Base-by-base conservation (phyloP, 1,140 invertebrate species). In the Polypedilum pembai region DNA sequence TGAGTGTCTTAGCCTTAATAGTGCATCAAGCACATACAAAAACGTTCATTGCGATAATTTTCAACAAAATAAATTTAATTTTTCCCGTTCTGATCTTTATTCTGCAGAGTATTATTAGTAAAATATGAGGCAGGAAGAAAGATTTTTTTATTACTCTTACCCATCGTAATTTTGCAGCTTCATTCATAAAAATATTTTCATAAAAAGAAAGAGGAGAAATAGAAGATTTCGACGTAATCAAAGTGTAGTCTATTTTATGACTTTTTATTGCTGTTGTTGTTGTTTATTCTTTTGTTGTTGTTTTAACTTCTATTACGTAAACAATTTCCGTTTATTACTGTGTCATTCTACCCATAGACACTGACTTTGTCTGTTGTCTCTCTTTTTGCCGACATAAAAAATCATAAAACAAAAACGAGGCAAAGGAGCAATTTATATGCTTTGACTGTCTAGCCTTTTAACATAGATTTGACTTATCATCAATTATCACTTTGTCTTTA, bases 301-400 rank as follows among this genome's bases (percentile, higher is more conserved):
- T 56, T 56, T 56, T 56, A 56, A 56, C 45, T 56, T 56, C 45
- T n/a, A 56, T 56, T 56, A 56, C 45, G n/a, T 56, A 56, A 56
- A n/a, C 45, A 56, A 56, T 15, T 56, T 56, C 41, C 15, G 45
- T 56, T 56, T 56, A 56, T 56, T 56, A 56, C 45, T 56, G 45
- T 56, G 45, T 56, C 45, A 56, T 56, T 56, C 45, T 56, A 56
- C 45, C 24, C 24, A 56, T 15, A 56, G 45, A n/a, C 45, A 56
- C 4, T 33, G 24, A 33, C 24, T 33, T 33, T 33, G 24, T 33
- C 24, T 33, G 5, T 56, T 4, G 8, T n/a, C 45, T 15, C 12
- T 15, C 15, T 33, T 33, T 56, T 56, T 56, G 24, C 5, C 24
- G 45, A 56, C 45, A 56, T 56, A 33, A 33, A 33, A 33, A 33